These are phyloP conservation scores for Squalus acanthias DNA, from an alignment of 2,797 vertebrate species.

Conservation along the genomic window DNA sequence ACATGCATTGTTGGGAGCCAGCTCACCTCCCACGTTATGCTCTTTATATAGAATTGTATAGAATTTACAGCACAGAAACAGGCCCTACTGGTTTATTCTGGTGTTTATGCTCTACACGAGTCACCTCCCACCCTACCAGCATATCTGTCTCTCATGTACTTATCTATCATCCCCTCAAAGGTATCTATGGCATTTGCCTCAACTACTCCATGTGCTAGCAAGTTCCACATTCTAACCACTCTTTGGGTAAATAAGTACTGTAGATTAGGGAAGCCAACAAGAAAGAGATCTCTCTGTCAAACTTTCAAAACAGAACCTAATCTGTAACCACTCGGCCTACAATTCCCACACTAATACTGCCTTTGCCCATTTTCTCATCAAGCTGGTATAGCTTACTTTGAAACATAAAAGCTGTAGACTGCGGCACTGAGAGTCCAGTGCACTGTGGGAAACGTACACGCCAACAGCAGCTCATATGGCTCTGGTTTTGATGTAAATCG, in stretches of 20 bases:
- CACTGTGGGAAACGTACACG: not conserved
- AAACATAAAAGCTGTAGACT: not conserved
- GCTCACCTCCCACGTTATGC: not conserved
- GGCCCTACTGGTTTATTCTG: not conserved
- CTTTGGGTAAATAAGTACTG: not conserved
- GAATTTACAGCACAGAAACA: not conserved
- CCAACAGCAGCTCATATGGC: not conserved
- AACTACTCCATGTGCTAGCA: not conserved
- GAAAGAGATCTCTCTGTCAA: not conserved
- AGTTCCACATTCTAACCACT: not conserved
- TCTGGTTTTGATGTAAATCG: not conserved
- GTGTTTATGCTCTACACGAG: not conserved
- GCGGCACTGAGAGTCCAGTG: not conserved
- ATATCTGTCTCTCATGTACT: not conserved
- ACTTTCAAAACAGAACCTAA: not conserved
- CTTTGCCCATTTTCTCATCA: not conserved
- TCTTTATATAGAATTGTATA: not conserved
- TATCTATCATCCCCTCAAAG: not conserved
- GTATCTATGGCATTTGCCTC: not conserved
- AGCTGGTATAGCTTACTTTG: not conserved
- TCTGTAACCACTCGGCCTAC: not conserved
- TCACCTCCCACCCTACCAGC: not conserved
- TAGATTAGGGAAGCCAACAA: not conserved
- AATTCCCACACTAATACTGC: not conserved
- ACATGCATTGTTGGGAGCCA: not conserved